Conservation (phyloP, 2,888 invertebrate species). For the Oxytorus armatus region DNA sequence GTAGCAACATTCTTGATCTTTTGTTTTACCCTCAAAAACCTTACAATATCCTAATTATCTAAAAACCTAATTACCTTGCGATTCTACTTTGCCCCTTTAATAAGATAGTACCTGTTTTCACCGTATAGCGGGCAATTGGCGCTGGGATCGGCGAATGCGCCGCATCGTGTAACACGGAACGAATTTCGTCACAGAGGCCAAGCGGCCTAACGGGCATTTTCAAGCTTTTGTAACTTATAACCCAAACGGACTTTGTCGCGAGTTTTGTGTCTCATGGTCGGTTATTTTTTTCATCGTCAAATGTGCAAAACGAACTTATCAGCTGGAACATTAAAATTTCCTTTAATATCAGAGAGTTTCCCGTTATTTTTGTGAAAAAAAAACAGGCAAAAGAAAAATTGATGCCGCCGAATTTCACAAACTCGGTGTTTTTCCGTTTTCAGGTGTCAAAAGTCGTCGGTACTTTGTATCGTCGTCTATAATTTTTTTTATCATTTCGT, state of each 20-base stretch:
- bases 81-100: not conserved
- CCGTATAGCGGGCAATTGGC: slow-evolving; percentile 8
- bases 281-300: slow-evolving; percentile 18
- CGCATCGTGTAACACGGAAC: slow-evolving; percentile 60
- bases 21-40: too few relatives aligned
- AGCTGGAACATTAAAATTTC: not conserved
- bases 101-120: slow-evolving; percentile 28
- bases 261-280: slow-evolving; percentile 38
- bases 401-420: slow-evolving; percentile 2
- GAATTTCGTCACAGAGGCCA: slow-evolving; percentile 53
- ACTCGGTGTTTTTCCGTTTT: not conserved
- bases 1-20: too few relatives aligned
- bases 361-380: not conserved
- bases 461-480: not conserved
- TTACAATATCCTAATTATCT: too few relatives aligned
- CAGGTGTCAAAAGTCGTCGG: slow-evolving; percentile 13
- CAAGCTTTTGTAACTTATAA: slow-evolving; percentile 49
- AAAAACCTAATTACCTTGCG: not conserved
- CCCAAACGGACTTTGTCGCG: slow-evolving; percentile 36
- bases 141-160: not conserved
- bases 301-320: slow-evolving; percentile 16
- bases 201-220: slow-evolving; percentile 70
- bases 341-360: not conserved
- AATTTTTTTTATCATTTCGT: slow-evolving; percentile 10
- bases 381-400: not conserved